Percentiles rank a stretch among this genome's conserved stretches.
Evolutionary conservation across 2,888 invertebrate genomes (phyloP).

Genomic region (Drosophila aldrichi): DNA sequence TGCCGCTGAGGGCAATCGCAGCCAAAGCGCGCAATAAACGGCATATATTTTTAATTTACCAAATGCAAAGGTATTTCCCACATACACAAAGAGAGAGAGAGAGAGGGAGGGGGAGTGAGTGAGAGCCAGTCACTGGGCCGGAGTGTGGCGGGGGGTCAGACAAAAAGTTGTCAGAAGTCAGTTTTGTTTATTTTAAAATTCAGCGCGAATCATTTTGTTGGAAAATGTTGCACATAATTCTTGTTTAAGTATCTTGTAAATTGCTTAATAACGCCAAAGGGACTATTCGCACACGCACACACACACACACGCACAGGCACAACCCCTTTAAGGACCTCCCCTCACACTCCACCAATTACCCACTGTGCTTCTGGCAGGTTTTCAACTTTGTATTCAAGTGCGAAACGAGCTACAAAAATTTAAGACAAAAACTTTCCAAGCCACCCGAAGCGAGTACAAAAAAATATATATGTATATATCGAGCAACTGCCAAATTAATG

Average conservation of each 20-base stretch:
- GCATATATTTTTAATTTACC: conserved; percentile 57
- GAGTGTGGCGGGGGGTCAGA: conserved; percentile 8
- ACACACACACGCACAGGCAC: conserved; percentile 18
- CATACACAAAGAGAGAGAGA: conserved; percentile 6
- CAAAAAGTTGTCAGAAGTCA: conserved; percentile 74
- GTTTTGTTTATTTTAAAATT: conserved; percentile 80
- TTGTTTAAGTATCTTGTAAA: conserved; percentile 84
- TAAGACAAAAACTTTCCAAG: conserved; percentile 65
- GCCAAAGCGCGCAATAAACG: conserved; percentile 24
- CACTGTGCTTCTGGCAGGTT: conserved; percentile 26
- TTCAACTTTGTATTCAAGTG: conserved; percentile 78
- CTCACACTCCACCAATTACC: conserved; percentile 54
- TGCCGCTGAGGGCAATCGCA: conserved; percentile 12
- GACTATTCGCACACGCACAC: conserved; percentile 47
- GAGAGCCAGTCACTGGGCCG: no score
- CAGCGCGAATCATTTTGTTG: conserved; percentile 80
- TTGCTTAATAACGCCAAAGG: conserved; percentile 84
- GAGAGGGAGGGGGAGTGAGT: neutral
- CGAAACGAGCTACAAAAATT: conserved; percentile 69
- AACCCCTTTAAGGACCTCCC: neutral
- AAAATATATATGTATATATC: conserved; percentile 18
- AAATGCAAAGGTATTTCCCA: conserved; percentile 39
- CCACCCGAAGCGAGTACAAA: neutral
- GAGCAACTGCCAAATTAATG: conserved; percentile 72
- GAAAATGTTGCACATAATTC: conserved; percentile 84